phyloP scores from a whole-genome alignment of 1,140 invertebrate species.

The Pogonomyrmex barbatus region DNA sequence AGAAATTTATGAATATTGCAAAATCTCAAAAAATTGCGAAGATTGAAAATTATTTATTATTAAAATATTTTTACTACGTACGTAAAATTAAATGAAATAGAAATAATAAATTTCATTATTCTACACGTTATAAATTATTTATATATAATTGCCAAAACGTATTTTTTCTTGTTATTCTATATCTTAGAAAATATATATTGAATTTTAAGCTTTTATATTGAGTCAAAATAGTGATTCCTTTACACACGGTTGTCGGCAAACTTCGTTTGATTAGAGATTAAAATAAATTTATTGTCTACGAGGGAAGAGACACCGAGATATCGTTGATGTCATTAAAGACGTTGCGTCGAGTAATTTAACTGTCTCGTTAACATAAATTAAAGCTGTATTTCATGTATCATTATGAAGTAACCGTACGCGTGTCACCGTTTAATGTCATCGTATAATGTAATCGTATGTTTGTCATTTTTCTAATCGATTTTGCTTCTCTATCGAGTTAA shows the following conservation, averaged over 20 bases:
- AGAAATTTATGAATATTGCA: background rate
- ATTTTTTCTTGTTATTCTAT: background rate
- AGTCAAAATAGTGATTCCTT: background rate
- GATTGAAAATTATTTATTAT: conserved; percentile 14
- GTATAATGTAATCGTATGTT: background rate
- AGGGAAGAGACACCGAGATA: background rate
- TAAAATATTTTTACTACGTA: background rate
- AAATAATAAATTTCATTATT: background rate
- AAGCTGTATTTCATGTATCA: background rate
- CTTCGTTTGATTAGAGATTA: conserved; percentile 19
- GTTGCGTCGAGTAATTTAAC: conserved; percentile 27
- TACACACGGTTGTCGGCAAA: background rate
- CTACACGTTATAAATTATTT: background rate
- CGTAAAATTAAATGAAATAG: background rate
- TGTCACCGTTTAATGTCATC: conserved; percentile 21
- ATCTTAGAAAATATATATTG: too few species aligned
- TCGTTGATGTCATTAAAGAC: conserved; percentile 29
- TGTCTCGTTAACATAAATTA: conserved; percentile 47
- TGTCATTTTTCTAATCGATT: conserved; percentile 17
- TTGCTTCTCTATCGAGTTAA: background rate
- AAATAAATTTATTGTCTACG: conserved; percentile 39
- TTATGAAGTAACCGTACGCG: conserved; percentile 23
- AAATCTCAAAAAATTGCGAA: background rate
- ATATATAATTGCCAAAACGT: background rate
- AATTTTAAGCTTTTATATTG: background rate